Evolutionary conservation across 2,113 vertebrate genomes (phyloP), one percentile per base, ranked within the genome.

Genomic region (Gobio gobio): DNA sequence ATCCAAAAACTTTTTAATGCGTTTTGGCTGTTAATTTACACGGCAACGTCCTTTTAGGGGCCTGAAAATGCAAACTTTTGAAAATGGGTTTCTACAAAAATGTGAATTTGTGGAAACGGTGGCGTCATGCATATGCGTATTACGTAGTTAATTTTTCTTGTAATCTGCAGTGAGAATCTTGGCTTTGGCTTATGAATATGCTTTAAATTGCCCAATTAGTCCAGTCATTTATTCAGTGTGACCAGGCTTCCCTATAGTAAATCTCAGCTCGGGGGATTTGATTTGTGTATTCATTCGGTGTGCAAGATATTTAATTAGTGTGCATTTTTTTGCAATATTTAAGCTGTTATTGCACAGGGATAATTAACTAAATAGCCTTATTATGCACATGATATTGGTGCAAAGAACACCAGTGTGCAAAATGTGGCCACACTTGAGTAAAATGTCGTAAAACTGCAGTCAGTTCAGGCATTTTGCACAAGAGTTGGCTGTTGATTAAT

Each of bases 121-220:
- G 49, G 14, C 49, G 14, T 51, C 49, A 51, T 51, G 49, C 4
- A 5, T 36, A 36, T 36, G 4, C 36, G 36, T 36, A 36, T 36
- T 36, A 36, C 36, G 36, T 47, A 22, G 58, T 64, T 47, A 2
- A 80, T 47, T 47, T 80, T 18, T 10, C 78, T 56, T 40, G 59
- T 54, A 47, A 78, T 85, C 29, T 56, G 47, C 74, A 13, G 20
- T 54, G 12, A 74, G 54, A 40, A 66, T 56, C n/a, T 66, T 47
- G 36, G 16, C 18, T 66, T 51, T 29, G 36, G 51, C 47, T 75
- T 20, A 29, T 49, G 20, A 22, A 85, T 26, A 51, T 33, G 29
- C 78, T 77, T 51, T 76, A 85, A 87, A 87, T 26, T 51, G 83
- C 56, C 70, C 78, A 82, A 85, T 87, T 85, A 87, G 49, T 74